Evolutionary conservation across 2,888 invertebrate species (phyloP).

Genomic region (Protonemura montana): DNA sequence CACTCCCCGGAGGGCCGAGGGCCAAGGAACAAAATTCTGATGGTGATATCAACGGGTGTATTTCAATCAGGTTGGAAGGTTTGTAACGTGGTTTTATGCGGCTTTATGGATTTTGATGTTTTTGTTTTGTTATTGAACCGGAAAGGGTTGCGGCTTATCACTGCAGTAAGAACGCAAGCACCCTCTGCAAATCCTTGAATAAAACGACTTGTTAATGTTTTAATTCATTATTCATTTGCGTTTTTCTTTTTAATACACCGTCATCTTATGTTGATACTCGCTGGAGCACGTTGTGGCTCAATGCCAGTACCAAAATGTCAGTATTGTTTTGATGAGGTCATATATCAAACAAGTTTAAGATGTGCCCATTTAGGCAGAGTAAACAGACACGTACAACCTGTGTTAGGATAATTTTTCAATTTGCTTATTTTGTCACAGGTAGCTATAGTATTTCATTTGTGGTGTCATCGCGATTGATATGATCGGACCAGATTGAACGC

Average conservation of each 20-base stretch:
- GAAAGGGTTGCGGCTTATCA: neutral
- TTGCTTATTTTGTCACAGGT: too few relatives aligned
- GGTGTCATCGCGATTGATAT: neutral
- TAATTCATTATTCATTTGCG: neutral
- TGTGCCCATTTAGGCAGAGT: neutral
- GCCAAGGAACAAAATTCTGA: too few relatives aligned
- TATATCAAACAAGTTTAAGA: neutral
- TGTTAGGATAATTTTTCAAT: too few relatives aligned
- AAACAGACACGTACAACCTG: neutral
- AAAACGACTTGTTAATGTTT: too few relatives aligned
- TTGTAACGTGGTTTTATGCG: too few relatives aligned
- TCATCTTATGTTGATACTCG: neutral
- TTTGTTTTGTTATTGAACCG: neutral
- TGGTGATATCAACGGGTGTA: too few relatives aligned
- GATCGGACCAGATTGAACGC: neutral
- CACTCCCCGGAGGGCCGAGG: neutral
- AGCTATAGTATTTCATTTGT: too few relatives aligned
- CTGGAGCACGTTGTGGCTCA: neutral
- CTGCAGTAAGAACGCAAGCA: too few relatives aligned
- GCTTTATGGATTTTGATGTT: too few relatives aligned
- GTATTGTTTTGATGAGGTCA: neutral
- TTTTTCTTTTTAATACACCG: neutral
- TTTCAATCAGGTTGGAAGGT: too few relatives aligned
- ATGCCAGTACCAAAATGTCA: neutral
- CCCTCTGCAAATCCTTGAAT: too few relatives aligned